Percentiles rank a stretch among this genome's conserved stretches.
phyloP scores from a whole-genome alignment of 2,888 invertebrate genomes.

The Patella depressa region DNA sequence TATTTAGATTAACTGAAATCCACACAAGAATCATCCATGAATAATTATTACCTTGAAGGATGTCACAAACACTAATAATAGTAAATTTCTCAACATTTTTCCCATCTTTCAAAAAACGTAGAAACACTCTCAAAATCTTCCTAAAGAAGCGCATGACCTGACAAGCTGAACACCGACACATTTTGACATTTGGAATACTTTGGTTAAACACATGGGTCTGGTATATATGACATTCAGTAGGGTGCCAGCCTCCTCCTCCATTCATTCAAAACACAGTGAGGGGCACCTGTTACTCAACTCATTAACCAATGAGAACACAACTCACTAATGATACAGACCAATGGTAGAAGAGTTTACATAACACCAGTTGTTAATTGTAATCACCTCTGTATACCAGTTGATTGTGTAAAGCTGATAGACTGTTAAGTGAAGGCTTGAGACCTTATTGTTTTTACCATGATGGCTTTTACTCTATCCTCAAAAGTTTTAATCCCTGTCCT shows the following conservation, averaged over 20 bases:
- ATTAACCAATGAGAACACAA: conserved; percentile 4
- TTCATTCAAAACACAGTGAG: neutral
- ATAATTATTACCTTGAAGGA: neutral
- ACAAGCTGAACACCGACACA: conserved; percentile 8
- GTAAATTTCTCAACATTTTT: neutral
- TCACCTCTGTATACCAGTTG: neutral
- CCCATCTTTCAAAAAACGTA: neutral
- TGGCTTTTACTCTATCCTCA: neutral
- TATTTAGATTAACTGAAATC: no score
- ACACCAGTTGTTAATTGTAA: conserved; percentile 13
- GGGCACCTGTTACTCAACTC: conserved; percentile 6
- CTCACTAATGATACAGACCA: neutral
- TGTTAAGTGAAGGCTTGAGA: neutral
- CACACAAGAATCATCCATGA: no score
- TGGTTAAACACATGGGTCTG: neutral
- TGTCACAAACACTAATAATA: neutral
- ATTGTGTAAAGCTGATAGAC: neutral
- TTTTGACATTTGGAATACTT: conserved; percentile 4
- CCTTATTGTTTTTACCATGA: neutral
- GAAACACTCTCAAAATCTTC: neutral
- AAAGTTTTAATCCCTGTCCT: neutral
- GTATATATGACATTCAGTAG: neutral
- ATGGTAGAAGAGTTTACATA: neutral
- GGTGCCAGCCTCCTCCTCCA: conserved; percentile 7
- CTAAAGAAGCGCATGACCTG: neutral